Evolutionary conservation across 2,113 vertebrate genomes (phyloP), one percentile per base, ranked within the genome.

Genomic region (Paratilapia polleni): DNA sequence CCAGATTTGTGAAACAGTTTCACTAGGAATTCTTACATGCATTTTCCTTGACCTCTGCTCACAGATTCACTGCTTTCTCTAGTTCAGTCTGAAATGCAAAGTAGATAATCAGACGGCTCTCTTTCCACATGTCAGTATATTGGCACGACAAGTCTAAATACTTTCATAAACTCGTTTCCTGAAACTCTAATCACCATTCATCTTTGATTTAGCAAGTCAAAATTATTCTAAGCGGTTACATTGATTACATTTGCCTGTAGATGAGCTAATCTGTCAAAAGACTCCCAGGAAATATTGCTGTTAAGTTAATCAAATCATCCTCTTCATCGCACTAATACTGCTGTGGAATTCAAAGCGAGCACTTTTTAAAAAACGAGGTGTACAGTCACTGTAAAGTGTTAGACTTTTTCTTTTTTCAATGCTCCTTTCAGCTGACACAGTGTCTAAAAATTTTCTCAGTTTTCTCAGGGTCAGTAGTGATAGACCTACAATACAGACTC

Each of bases 131-230:
- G 41, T 1, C 41, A 49, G 24, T 49, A 49, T 28, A 70, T 20
- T 70, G 24, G 41, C 41, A 68, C 11, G 22, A 47, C 66, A 49
- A 28, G 9, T 70, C 43, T 49, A 49, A 70, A 12, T 70, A 28
- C 66, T 58, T 76, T 34, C 54, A 58, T 41, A 24, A 38, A 58
- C 54, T 41, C 36, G 28, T 77, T 43, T 57, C 34, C 54, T 15
- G 15, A 68, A 28, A 43, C 58, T 43, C 36, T 47, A 28, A 80
- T 80, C 26, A 78, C 60, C 57, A 78, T 61, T 81, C 31, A 78
- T 74, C 26, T 28, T 73, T 47, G 5, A 58, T 78, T 87, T 87
- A 79, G 75, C 80, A 83, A 80, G 66, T 83, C 81, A 75, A 66
- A 79, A 38, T 78, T 19, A 79, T 76, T 66, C 19, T 34, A 75